Evolutionary conservation across 2,888 invertebrate species (phyloP), one percentile per base, ranked within the genome.

Genomic region (Lycaena phlaeas): DNA sequence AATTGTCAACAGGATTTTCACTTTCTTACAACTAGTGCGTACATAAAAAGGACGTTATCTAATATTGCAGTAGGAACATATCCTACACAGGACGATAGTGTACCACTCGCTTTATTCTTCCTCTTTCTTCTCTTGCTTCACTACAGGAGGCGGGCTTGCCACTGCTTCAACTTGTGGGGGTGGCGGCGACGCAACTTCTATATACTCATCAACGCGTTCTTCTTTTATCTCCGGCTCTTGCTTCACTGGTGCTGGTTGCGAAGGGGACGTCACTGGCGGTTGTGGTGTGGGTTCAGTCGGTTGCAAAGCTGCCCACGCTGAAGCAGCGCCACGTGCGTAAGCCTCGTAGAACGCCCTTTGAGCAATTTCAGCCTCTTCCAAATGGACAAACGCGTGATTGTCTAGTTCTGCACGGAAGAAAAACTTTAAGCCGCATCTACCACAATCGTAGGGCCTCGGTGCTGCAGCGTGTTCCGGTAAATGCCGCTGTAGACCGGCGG

Each of bases 381-480:
- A 56, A 50, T 89, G 89, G 9, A 87, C 85, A 37, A 88, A 86
- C 6, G 88, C 85, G 65, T 97, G 97, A 65, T 97, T 96, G 56
- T 96, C 95, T 2, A 97, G 74, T 65, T 97, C 96, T 0, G 95
- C 92, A 22, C 94, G 89, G 82, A 97, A 97, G 79, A 94, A 96
- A 77, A 95, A 97, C 54, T 92, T 93, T 49, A 93, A 87, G 1
- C 89, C 89, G 64, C 97, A 97, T 10, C 91, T 86, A 7, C 87
- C 87, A 64, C 97, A 97, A 64, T 94, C 93, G 68, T 96, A 96
- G 0, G 94, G 95, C 12, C 93, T 87, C 1, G 92, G 89, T 7
- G 92, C 89, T 1, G 91, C 71, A 0, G 95, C 93, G 64, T 97
- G 96, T 50, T 92, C 92, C 0, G 90, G 79, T 68, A 96, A 91